Conservation (phyloP, 2,113 vertebrate species). For the Ptilorrhoa leucosticta region DNA sequence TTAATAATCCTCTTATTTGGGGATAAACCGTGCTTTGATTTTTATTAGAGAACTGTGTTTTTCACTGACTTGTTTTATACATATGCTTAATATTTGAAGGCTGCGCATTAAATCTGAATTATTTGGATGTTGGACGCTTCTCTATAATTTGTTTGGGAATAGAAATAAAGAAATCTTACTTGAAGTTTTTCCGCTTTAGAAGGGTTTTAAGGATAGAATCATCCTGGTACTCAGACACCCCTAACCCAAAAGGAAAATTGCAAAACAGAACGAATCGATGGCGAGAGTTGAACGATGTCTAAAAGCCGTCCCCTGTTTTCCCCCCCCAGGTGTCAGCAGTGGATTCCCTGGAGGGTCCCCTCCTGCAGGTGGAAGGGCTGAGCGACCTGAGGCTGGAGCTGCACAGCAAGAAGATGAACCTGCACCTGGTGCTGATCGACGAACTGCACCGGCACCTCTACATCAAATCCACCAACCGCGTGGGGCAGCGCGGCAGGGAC, state of each 20-base stretch:
- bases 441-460: conserved; percentile 95
- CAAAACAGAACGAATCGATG: accelerated
- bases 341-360: conserved; percentile 87
- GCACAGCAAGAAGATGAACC: conserved; percentile 96
- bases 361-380: conserved; percentile 94
- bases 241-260: background rate
- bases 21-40: background rate
- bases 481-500: conserved; percentile 83
- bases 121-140: background rate
- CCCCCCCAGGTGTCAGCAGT: conserved; percentile 88
- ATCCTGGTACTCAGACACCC: background rate
- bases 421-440: conserved; percentile 94
- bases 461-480: conserved; percentile 91
- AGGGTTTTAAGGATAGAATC: background rate
- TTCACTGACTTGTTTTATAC: background rate
- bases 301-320: background rate
- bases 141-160: background rate
- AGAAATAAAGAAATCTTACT: background rate
- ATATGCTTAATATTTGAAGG: background rate
- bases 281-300: accelerated
- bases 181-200: background rate
- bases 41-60: background rate
- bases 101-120: background rate
- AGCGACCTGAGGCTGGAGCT: conserved; percentile 94
- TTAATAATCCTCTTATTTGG: background rate